Evolutionary conservation across 1,140 invertebrate genomes (phyloP).

Genomic region (Drosophila melanica): DNA sequence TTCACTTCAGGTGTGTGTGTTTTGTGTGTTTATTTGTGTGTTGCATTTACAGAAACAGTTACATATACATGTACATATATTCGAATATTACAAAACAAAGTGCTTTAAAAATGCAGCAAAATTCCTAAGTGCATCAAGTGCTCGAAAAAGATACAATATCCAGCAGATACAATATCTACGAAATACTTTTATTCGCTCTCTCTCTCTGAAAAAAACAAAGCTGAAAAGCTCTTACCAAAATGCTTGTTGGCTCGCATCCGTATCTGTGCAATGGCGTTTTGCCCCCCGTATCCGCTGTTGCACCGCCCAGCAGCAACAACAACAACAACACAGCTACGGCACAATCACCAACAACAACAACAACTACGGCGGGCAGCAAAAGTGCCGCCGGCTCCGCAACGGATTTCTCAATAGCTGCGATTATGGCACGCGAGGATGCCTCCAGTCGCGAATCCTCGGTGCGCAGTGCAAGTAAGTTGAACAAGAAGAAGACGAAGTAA

Average conservation of each 20-base stretch:
- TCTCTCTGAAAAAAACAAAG: conserved; percentile 29
- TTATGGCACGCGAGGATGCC: conserved; percentile 91
- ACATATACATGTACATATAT: conserved; percentile 7
- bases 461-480: conserved; percentile 83
- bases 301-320: conserved; percentile 46
- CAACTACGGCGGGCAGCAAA: conserved; percentile 71
- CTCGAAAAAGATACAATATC: conserved; percentile 26
- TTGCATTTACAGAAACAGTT: conserved; percentile 20
- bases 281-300: conserved; percentile 53
- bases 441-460: conserved; percentile 85
- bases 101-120: conserved; percentile 35
- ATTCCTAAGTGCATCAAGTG: conserved; percentile 39
- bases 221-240: conserved; percentile 52
- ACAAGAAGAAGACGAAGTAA: neutral
- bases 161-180: conserved; percentile 24
- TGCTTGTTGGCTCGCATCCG: conserved; percentile 81
- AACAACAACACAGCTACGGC: conserved; percentile 48
- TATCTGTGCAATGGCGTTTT: conserved; percentile 80
- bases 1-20: conserved; percentile 3
- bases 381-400: conserved; percentile 87
- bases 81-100: conserved; percentile 11
- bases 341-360: conserved; percentile 36
- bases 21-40: conserved; percentile 10
- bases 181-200: conserved; percentile 10
- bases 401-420: conserved; percentile 96